phyloP scores from a whole-genome alignment of 1,140 invertebrate species.

The Drosophila kurseongensis region DNA sequence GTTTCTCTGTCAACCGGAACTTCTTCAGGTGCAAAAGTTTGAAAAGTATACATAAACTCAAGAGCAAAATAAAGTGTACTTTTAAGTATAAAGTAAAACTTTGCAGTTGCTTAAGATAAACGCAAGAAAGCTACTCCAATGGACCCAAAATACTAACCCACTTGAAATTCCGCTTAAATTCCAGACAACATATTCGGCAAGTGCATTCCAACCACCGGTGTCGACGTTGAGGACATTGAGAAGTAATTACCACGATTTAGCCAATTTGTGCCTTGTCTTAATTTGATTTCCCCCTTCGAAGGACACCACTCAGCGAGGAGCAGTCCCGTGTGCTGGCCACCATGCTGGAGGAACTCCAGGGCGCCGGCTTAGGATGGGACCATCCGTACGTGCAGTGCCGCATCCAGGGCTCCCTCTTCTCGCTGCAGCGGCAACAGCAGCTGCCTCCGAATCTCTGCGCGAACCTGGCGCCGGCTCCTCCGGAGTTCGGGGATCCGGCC shows the following conservation, averaged over 20 bases:
- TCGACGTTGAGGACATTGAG: constrained; percentile 87
- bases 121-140: not conserved
- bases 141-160: not conserved
- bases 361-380: constrained; percentile 84
- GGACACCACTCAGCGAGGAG: constrained; percentile 81
- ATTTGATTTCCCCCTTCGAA: constrained; percentile 3
- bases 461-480: constrained; percentile 70
- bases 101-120: constrained; percentile 2
- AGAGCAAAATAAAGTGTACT: constrained; percentile 8
- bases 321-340: constrained; percentile 79
- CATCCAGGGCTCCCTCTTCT: constrained; percentile 78
- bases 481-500: constrained; percentile 86
- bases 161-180: constrained; percentile 63
- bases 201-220: constrained; percentile 89
- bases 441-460: constrained; percentile 79
- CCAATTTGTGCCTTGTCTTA: no score
- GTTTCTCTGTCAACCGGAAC: not conserved
- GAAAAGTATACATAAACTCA: not conserved
- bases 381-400: constrained; percentile 84
- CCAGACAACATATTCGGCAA: constrained; percentile 93
- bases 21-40: constrained; percentile 5
- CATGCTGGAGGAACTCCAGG: constrained; percentile 84
- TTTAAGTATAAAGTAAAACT: constrained; percentile 1
- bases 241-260: constrained; percentile 84
- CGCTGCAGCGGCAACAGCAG: constrained; percentile 73